Evolutionary conservation across 2,113 vertebrate species (phyloP).

Genomic region (zebrafish (Danio rerio)): DNA sequence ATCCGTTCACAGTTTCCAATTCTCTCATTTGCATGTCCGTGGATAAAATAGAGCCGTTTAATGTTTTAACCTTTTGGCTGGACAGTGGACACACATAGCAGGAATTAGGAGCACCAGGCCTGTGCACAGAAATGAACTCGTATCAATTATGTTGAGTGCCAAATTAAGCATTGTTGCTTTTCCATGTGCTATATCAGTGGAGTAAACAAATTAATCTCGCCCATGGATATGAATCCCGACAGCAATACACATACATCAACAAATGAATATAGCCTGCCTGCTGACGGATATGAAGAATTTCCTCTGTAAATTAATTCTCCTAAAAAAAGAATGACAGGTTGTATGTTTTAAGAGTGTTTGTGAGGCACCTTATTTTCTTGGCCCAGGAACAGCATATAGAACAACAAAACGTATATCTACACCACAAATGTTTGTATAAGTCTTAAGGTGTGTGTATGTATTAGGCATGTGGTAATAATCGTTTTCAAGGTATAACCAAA

Average conservation of each 20-base stretch:
- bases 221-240: constrained; percentile 60
- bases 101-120: constrained; percentile 15
- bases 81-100: constrained; percentile 4
- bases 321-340: too few species aligned
- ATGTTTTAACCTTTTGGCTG: constrained; percentile 5
- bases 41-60: constrained; percentile 5
- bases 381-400: too few species aligned
- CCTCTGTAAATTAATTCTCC: too few species aligned
- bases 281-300: constrained; percentile 65
- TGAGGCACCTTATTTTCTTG: too few species aligned
- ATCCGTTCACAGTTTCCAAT: background rate
- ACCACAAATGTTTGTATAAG: too few species aligned
- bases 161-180: constrained; percentile 60
- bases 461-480: too few species aligned
- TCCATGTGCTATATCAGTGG: constrained; percentile 71
- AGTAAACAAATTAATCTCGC: constrained; percentile 80
- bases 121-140: constrained; percentile 64
- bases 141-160: constrained; percentile 66
- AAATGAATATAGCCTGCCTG: constrained; percentile 71
- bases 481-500: too few species aligned
- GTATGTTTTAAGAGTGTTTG: too few species aligned
- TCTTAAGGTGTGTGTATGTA: too few species aligned
- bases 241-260: constrained; percentile 72
- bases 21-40: background rate
- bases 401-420: too few species aligned